These are phyloP conservation scores for Aegithalos caudatus DNA, from an alignment of 2,113 vertebrate genomes.

Conservation along the genomic window DNA sequence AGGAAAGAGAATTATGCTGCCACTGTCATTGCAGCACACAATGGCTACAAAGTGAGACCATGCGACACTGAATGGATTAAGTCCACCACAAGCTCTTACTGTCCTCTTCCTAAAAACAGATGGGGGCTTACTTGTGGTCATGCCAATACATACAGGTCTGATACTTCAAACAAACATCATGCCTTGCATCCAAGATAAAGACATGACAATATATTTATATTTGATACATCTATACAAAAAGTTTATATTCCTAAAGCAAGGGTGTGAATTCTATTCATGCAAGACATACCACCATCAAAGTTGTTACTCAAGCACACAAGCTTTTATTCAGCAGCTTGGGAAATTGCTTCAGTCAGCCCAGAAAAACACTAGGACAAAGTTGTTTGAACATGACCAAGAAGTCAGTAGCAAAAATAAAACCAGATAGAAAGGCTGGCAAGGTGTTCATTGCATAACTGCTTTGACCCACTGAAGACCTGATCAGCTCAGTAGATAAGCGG, in stretches of 20 bases:
- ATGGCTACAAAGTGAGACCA: not conserved
- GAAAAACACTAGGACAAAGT: not conserved
- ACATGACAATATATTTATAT: not conserved
- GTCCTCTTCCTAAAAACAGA: not conserved
- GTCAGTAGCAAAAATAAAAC: not conserved
- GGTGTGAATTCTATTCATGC: not conserved
- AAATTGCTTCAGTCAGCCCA: not conserved
- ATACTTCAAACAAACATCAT: not conserved
- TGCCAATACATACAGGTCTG: not conserved
- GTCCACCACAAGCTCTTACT: not conserved
- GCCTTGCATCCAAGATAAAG: not conserved
- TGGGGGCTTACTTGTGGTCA: not conserved
- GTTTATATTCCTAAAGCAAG: not conserved
- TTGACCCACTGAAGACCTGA: not conserved
- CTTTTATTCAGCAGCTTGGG: not conserved
- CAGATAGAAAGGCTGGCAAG: not conserved
- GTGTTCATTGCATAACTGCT: not conserved
- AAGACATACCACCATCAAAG: not conserved
- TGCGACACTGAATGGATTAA: not conserved
- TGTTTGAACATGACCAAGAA: not conserved
- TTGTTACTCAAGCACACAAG: not conserved
- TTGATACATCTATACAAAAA: not conserved
- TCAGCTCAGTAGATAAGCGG: not conserved
- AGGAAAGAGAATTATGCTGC: not conserved
- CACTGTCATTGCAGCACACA: not conserved